phyloP scores from a whole-genome alignment of 2,888 invertebrate genomes.

The Thyatira batis region DNA sequence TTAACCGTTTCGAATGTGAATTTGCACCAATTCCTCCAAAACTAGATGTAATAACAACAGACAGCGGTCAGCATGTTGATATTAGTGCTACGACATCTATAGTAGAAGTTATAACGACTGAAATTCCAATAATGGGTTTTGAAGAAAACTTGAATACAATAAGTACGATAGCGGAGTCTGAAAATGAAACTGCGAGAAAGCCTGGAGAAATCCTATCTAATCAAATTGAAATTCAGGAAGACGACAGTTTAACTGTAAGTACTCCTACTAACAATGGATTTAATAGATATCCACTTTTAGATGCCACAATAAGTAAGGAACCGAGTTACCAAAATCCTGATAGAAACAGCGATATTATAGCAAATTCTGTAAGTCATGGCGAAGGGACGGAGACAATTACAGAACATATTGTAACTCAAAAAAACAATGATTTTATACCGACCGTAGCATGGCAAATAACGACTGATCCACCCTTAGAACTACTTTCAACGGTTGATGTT shows the following conservation, averaged over 20 bases:
- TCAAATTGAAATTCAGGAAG: background rate
- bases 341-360: background rate
- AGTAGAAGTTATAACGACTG: background rate
- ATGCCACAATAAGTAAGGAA: background rate
- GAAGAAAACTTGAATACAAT: conserved; percentile 27
- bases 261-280: background rate
- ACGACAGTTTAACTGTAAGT: background rate
- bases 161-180: conserved; percentile 21
- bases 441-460: background rate
- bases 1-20: conserved; percentile 69
- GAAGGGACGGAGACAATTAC: background rate
- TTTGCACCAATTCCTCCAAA: conserved; percentile 33
- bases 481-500: background rate
- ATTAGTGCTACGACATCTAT: conserved; percentile 15
- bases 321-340: background rate
- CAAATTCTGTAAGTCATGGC: background rate
- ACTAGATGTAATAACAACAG: conserved; percentile 11
- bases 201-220: background rate
- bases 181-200: conserved; percentile 2
- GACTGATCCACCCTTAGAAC: background rate
- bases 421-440: background rate
- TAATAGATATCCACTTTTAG: background rate
- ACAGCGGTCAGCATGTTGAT: conserved; percentile 15
- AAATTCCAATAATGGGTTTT: no score
- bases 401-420: background rate